Percentiles rank a stretch among this genome's conserved stretches.
phyloP scores from a whole-genome alignment of 2,113 vertebrate genomes.

The Anolis sagrei region DNA sequence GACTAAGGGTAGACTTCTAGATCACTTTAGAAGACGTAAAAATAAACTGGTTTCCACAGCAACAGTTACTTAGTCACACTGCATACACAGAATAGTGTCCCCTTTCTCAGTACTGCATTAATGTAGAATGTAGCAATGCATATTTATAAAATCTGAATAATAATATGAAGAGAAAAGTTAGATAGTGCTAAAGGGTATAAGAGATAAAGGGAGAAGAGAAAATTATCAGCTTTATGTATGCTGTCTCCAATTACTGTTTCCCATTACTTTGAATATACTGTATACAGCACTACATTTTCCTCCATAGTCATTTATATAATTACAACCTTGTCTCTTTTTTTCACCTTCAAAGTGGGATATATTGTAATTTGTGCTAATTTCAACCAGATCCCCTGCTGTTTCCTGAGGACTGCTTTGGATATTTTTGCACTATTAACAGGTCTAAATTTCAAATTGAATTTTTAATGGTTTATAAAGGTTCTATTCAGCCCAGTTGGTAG shows the following conservation, averaged over 20 bases:
- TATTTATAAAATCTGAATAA: slow-evolving; percentile 36
- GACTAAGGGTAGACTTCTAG: neutral
- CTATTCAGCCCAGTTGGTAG: slow-evolving; percentile 27
- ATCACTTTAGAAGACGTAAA: neutral
- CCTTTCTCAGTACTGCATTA: rapidly evolving
- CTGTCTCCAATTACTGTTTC: slow-evolving; percentile 29
- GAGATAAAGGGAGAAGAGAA: neutral
- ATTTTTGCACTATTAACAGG: slow-evolving; percentile 52
- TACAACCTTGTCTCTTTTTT: slow-evolving; percentile 67
- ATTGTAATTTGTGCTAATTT: slow-evolving; percentile 68
- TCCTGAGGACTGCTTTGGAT: slow-evolving; percentile 61
- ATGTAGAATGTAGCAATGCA: neutral
- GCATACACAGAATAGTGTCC: neutral
- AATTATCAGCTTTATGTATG: slow-evolving; percentile 31
- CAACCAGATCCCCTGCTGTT: slow-evolving; percentile 59
- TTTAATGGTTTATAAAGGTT: slow-evolving; percentile 24
- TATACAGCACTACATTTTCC: slow-evolving; percentile 54
- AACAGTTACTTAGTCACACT: neutral
- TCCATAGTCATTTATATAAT: slow-evolving; percentile 69
- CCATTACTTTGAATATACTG: slow-evolving; percentile 53
- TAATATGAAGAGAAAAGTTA: slow-evolving; percentile 16
- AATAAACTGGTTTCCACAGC: slow-evolving; percentile 1
- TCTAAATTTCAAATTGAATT: slow-evolving; percentile 47
- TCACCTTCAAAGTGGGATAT: slow-evolving; percentile 68
- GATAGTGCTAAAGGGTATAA: slow-evolving; percentile 31